Conservation (phyloP, 2,113 vertebrate genomes). For the Danionella cerebrum region DNA sequence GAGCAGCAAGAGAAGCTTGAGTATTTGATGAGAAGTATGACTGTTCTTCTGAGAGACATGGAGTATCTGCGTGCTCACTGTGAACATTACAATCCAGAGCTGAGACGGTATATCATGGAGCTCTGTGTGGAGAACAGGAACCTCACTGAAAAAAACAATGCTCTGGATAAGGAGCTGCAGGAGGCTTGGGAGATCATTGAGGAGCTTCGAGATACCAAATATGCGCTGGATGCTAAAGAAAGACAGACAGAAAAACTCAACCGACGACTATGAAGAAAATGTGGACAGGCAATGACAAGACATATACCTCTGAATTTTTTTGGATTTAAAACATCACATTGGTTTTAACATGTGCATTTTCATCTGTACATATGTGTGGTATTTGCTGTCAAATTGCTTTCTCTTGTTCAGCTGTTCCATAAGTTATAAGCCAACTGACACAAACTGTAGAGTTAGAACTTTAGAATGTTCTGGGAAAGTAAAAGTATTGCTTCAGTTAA, state of each 20-base stretch:
- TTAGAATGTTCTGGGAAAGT: too few species aligned
- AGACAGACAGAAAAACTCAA: slow-evolving; percentile 72
- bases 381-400: too few species aligned
- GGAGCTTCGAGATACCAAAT: slow-evolving; percentile 65
- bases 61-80: slow-evolving; percentile 74
- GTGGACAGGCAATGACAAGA: neutral
- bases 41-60: slow-evolving; percentile 74
- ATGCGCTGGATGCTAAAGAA: slow-evolving; percentile 68
- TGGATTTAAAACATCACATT: neutral
- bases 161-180: slow-evolving; percentile 64
- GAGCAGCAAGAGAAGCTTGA: slow-evolving; percentile 55
- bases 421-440: too few species aligned
- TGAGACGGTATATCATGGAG: slow-evolving; percentile 60
- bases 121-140: slow-evolving; percentile 68
- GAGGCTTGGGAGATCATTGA: slow-evolving; percentile 65
- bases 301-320: too few species aligned
- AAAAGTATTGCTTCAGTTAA: too few species aligned
- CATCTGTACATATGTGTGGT: too few species aligned
- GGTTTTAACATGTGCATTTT: neutral
- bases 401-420: too few species aligned
- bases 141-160: slow-evolving; percentile 66
- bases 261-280: slow-evolving; percentile 62
- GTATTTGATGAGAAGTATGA: slow-evolving; percentile 74
- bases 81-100: slow-evolving; percentile 68
- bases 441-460: too few species aligned